Evolutionary conservation across 2,113 vertebrate species (phyloP).

Genomic region (Corvus cornix): DNA sequence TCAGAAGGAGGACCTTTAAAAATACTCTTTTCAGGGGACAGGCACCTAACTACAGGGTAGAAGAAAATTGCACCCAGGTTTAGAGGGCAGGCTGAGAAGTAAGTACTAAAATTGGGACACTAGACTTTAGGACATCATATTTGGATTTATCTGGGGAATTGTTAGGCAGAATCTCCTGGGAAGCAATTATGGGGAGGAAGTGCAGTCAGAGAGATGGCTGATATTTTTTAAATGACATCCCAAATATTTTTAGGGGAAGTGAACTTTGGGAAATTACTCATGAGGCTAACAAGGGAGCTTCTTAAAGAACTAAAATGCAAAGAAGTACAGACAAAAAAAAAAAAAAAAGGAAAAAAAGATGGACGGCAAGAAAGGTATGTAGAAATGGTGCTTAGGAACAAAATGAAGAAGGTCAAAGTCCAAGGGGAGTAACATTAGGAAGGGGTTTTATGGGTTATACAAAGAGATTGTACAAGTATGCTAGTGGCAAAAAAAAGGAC

Average conservation of each 20-base stretch:
- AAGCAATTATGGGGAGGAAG: conserved; percentile 16
- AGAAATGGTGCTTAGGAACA: background rate
- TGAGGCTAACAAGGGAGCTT: background rate
- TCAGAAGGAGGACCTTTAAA: background rate
- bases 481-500: background rate
- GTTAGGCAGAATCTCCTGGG: background rate
- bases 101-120: background rate
- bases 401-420: background rate
- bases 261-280: background rate
- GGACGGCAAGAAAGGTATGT: background rate
- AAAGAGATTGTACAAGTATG: background rate
- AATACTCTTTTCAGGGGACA: background rate
- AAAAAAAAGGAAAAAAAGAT: background rate
- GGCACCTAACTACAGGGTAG: background rate
- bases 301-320: background rate
- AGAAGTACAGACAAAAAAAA: background rate
- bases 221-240: background rate
- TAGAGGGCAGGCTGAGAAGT: background rate
- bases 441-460: background rate
- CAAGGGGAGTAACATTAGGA: background rate
- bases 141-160: background rate
- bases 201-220: background rate
- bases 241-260: background rate
- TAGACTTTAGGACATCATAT: background rate
- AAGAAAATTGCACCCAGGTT: background rate